phyloP scores from a whole-genome alignment of 2,888 invertebrate species.

The Synanthedon vespiformis region DNA sequence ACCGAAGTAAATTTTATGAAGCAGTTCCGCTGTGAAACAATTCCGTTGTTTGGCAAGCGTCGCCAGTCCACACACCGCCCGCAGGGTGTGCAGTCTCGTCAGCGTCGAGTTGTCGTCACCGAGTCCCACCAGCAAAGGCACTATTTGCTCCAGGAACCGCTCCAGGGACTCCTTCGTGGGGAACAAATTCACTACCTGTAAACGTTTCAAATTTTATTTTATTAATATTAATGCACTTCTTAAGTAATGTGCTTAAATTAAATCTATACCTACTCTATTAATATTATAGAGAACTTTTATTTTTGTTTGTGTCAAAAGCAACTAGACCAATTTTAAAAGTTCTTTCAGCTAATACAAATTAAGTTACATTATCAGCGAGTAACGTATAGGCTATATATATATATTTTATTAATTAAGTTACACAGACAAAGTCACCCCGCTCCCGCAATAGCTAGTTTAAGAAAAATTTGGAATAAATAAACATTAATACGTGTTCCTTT shows the following conservation, averaged over 20 bases:
- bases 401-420: background rate
- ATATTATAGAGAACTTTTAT: too few relatives aligned
- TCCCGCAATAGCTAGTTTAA: too few relatives aligned
- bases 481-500: conserved; percentile 27
- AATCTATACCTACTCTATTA: too few relatives aligned
- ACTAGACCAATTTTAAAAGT: too few relatives aligned
- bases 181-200: conserved; percentile 54
- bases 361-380: too few relatives aligned
- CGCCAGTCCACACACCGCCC: conserved; percentile 64
- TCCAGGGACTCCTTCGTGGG: conserved; percentile 54
- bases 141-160: conserved; percentile 58
- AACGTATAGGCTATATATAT: too few relatives aligned
- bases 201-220: too few relatives aligned
- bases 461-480: background rate
- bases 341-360: too few relatives aligned
- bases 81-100: conserved; percentile 72
- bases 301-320: too few relatives aligned
- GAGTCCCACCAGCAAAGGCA: conserved; percentile 70
- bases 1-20: conserved; percentile 76
- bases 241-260: too few relatives aligned
- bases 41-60: conserved; percentile 32
- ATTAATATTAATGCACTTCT: too few relatives aligned
- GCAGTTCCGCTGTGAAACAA: conserved; percentile 56
- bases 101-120: conserved; percentile 74
- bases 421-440: background rate